Evolutionary conservation across 2,797 vertebrate genomes (phyloP).

Genomic region (Botia almorhae): DNA sequence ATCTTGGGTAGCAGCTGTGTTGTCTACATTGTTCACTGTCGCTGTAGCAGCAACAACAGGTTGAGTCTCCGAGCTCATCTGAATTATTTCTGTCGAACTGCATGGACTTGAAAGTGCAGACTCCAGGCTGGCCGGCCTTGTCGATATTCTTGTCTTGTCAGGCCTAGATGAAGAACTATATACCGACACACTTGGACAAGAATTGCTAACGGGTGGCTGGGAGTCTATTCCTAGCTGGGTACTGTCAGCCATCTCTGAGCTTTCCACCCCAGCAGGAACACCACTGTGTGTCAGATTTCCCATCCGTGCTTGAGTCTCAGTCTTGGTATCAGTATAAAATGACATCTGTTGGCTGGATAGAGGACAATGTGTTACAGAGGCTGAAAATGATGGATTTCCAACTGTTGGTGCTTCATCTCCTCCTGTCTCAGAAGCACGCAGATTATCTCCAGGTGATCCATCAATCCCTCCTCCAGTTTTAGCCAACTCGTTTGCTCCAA

Average conservation of each 20-base stretch:
- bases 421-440: constrained; percentile 9
- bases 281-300: constrained; percentile 54
- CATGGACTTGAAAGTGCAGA: constrained; percentile 85
- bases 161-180: constrained; percentile 54
- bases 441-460: constrained; percentile 2
- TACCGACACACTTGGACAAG: constrained; percentile 34
- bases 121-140: constrained; percentile 63
- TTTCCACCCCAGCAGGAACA: constrained; percentile 60
- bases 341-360: constrained; percentile 62
- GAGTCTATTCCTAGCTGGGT: constrained; percentile 90
- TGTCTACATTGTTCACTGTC: constrained; percentile 57
- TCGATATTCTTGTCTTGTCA: constrained; percentile 50
- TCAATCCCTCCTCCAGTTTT: constrained; percentile 27
- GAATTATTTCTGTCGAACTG: constrained; percentile 84
- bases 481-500: constrained; percentile 58
- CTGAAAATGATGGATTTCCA: constrained; percentile 41
- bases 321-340: constrained; percentile 47
- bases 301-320: constrained; percentile 35
- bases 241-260: constrained; percentile 84
- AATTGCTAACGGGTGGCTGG: constrained; percentile 61
- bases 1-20: constrained; percentile 54
- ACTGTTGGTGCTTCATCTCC: constrained; percentile 42
- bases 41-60: constrained; percentile 53
- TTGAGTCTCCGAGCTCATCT: constrained; percentile 64
- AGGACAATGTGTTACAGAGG: constrained; percentile 50